Conservation (phyloP, 2,888 invertebrate species). For the Lepidonotus clava region DNA sequence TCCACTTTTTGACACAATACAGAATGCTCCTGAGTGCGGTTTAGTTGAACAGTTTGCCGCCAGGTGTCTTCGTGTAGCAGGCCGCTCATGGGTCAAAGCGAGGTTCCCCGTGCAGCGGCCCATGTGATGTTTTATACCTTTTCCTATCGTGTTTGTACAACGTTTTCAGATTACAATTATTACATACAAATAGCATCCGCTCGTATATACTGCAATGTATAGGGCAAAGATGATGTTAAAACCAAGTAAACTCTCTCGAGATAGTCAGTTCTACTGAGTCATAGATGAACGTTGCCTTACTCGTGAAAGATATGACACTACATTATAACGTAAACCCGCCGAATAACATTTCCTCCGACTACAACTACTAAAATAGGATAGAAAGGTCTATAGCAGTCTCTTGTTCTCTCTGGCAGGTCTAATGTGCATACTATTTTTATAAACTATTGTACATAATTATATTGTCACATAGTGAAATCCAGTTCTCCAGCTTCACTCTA, state of each 20-base stretch:
- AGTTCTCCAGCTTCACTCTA: neutral
- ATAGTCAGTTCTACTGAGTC: neutral
- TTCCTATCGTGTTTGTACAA: constrained; percentile 29
- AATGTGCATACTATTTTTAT: constrained; percentile 9
- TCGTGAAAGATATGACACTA: neutral
- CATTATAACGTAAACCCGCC: neutral
- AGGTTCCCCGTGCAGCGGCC: too few species aligned
- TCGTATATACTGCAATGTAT: neutral
- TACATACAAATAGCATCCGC: neutral
- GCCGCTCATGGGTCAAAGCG: too few species aligned
- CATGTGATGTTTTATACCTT: constrained; percentile 43
- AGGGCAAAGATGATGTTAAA: neutral
- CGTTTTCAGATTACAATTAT: neutral
- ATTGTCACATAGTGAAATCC: neutral
- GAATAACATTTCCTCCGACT: neutral
- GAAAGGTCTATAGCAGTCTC: neutral
- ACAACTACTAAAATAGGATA: too few species aligned
- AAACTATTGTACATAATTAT: neutral
- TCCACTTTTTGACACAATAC: too few species aligned
- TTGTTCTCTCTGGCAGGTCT: neutral
- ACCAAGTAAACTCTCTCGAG: neutral
- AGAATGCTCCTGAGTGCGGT: too few species aligned
- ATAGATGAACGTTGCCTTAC: constrained; percentile 19
- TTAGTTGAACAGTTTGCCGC: too few species aligned
- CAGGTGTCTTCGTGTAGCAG: too few species aligned